Percentiles rank a stretch among this genome's conserved stretches.
These are phyloP conservation scores for Mustela lutreola DNA, from an alignment of 2,113 vertebrate genomes.

Conservation along the genomic window DNA sequence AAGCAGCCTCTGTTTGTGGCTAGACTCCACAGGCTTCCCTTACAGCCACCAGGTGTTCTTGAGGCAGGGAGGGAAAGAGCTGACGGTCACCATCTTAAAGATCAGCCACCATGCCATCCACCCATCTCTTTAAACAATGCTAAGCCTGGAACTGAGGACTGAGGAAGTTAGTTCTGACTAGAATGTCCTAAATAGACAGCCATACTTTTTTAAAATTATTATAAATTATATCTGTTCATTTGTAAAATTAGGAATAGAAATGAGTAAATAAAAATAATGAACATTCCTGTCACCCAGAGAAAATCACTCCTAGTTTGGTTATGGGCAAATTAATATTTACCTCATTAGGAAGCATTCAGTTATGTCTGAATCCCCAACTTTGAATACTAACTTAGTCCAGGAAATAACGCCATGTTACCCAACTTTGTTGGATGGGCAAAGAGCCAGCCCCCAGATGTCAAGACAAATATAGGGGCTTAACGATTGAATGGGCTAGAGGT, in stretches of 20 bases:
- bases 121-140: not conserved
- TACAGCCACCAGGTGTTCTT: not conserved
- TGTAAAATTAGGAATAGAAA: not conserved
- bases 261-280: constrained; percentile 18
- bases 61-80: not conserved
- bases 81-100: not conserved
- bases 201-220: not conserved
- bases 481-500: not conserved
- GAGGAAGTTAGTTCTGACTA: not conserved
- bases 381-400: constrained; percentile 10
- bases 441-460: constrained; percentile 58
- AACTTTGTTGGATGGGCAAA: not conserved
- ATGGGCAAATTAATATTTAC: not conserved
- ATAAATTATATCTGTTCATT: constrained; percentile 11
- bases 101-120: not conserved
- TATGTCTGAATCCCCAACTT: not conserved
- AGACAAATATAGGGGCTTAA: constrained; percentile 44
- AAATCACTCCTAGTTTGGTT: not conserved
- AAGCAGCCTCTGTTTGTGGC: not conserved
- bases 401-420: not conserved
- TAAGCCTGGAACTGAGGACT: not conserved
- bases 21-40: not conserved
- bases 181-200: not conserved
- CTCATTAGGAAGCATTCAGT: not conserved
- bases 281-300: not conserved